A percentile compares a stretch with the other conserved stretches of the same genome.
Evolutionary conservation across 2,888 invertebrate species (phyloP).

Genomic region (Pelosia muscerda): DNA sequence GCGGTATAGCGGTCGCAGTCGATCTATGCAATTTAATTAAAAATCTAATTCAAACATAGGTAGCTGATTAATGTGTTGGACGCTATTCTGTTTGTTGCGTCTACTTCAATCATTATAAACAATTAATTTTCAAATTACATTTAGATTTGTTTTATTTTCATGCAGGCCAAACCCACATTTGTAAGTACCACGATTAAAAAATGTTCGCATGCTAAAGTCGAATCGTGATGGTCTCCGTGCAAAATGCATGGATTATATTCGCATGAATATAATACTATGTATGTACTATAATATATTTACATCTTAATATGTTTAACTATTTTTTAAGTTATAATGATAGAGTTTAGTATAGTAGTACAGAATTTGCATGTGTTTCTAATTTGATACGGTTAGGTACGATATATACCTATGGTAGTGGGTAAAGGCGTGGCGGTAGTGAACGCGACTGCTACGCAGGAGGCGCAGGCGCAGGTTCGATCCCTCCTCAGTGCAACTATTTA

Average conservation of each 20-base stretch:
- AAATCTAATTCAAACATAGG: too few relatives aligned
- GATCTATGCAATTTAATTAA: too few relatives aligned
- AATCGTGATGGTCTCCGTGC: neutral
- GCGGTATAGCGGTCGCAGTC: too few relatives aligned
- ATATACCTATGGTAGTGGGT: neutral
- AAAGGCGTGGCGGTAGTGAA: too few relatives aligned
- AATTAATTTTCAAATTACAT: slow-evolving; percentile 22
- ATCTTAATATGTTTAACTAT: neutral
- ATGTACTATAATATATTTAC: neutral
- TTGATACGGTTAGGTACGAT: neutral
- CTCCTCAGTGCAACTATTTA: too few relatives aligned
- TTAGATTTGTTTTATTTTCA: slow-evolving; percentile 68
- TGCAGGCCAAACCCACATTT: slow-evolving; percentile 80
- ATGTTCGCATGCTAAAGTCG: slow-evolving; percentile 34
- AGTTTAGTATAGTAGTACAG: neutral
- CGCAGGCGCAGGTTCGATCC: too few relatives aligned
- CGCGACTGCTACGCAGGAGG: too few relatives aligned
- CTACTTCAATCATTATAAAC: neutral
- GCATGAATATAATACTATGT: neutral
- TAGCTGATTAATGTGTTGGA: too few relatives aligned
- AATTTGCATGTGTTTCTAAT: neutral
- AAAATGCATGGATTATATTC: neutral
- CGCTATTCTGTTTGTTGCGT: neutral
- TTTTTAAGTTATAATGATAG: neutral
- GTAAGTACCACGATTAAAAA: slow-evolving; percentile 68